Evolutionary conservation across 2,797 vertebrate species (phyloP).

Genomic region (Dendrocincla fuliginosa): DNA sequence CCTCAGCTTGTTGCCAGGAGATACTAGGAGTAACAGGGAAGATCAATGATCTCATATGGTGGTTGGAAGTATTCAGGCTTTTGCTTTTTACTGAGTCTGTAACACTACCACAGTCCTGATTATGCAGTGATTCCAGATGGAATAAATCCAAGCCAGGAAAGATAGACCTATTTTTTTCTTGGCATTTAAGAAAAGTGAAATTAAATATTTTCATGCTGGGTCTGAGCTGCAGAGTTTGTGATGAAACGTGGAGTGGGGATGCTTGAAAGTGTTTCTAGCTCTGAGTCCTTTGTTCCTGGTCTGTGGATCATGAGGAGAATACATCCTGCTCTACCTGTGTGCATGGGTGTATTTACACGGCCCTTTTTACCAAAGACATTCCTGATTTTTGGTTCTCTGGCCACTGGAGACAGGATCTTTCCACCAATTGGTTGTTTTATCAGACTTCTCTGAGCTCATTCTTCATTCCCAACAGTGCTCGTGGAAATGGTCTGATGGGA

Average conservation of each 20-base stretch:
- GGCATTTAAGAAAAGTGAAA: background rate
- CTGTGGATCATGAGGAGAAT: background rate
- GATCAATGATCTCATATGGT: background rate
- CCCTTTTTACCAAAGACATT: background rate
- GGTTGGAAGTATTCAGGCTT: background rate
- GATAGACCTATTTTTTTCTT: background rate
- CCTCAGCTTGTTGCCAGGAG: conserved; percentile 32
- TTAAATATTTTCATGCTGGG: background rate
- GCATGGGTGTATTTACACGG: background rate
- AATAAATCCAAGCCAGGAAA: conserved; percentile 4
- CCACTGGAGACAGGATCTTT: background rate
- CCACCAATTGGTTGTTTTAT: background rate
- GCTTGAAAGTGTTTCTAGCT: background rate
- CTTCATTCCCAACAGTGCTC: background rate
- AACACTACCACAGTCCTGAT: background rate
- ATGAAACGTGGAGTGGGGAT: background rate
- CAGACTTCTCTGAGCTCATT: background rate
- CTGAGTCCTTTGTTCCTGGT: background rate
- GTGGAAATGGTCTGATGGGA: conserved; percentile 13
- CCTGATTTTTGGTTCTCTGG: background rate
- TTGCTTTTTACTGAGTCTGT: background rate
- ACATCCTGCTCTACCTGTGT: background rate
- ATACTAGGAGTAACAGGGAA: background rate
- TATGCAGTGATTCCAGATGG: background rate
- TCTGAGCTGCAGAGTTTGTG: conserved; percentile 1